Percentiles rank a stretch among this genome's conserved stretches.
Conservation (phyloP, 2,888 invertebrate species). For the Rhagophthalmus giganteus region DNA sequence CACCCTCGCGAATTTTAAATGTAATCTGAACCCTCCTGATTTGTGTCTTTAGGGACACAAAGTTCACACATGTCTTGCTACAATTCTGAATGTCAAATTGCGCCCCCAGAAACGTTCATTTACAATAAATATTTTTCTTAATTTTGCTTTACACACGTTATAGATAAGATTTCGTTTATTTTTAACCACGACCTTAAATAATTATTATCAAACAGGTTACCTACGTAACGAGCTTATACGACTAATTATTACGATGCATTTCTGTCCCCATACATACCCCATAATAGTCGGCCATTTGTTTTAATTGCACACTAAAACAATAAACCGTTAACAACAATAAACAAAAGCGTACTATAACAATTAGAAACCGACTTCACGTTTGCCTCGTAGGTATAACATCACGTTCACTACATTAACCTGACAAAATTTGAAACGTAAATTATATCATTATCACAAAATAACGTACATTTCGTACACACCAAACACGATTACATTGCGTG, state of each 20-base stretch:
- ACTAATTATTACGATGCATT: not conserved
- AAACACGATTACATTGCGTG: conserved; percentile 19
- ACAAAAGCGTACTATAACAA: conserved; percentile 1
- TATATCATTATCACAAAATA: conserved; percentile 4
- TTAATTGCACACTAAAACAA: not conserved
- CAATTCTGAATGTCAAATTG: no score
- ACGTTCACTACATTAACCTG: not conserved
- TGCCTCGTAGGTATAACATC: not conserved
- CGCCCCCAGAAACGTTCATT: not conserved
- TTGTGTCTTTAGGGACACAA: no score
- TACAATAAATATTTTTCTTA: no score
- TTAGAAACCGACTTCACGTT: not conserved
- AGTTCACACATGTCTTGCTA: no score
- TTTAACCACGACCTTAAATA: not conserved
- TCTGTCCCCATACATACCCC: conserved; percentile 23
- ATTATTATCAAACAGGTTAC: not conserved
- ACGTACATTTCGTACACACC: conserved; percentile 4
- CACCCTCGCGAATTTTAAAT: no score
- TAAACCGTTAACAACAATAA: conserved; percentile 3
- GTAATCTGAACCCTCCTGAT: no score
- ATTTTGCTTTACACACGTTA: not conserved
- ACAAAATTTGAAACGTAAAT: not conserved
- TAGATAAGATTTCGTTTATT: not conserved
- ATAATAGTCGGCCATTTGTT: conserved; percentile 34
- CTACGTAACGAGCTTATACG: not conserved